Conservation (phyloP, 2,888 invertebrate species). For the Nomada flava region DNA sequence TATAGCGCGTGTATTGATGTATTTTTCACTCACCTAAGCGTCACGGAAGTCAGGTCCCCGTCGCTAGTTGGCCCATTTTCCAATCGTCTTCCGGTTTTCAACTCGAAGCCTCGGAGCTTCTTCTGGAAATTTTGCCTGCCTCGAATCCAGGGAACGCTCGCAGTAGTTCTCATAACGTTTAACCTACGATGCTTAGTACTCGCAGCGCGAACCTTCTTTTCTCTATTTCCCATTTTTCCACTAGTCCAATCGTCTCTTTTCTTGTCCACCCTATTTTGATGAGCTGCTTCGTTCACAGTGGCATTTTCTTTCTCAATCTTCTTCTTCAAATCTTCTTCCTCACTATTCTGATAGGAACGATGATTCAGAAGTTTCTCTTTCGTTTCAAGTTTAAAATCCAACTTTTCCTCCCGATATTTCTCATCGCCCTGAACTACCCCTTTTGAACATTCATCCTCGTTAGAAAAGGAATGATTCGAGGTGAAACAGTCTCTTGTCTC, state of each 20-base stretch:
- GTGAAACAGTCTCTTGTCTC: neutral
- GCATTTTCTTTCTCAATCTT: too few species aligned
- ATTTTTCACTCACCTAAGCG: constrained; percentile 44
- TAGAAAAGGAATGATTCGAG: neutral
- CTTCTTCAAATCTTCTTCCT: too few species aligned
- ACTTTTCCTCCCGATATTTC: neutral
- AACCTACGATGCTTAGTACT: constrained; percentile 8
- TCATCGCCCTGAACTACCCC: neutral
- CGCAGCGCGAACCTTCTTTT: neutral
- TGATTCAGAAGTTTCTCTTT: neutral
- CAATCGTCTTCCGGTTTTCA: neutral
- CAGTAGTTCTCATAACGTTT: neutral
- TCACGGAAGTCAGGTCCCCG: neutral
- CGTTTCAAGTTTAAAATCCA: neutral
- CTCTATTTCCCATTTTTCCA: neutral
- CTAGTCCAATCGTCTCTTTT: neutral
- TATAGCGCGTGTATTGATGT: too few species aligned
- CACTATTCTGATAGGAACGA: neutral
- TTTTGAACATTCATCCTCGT: neutral
- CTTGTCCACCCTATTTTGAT: neutral
- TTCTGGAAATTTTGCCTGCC: constrained; percentile 21
- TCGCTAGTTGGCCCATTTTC: neutral
- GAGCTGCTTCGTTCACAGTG: neutral
- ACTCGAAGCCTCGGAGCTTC: constrained; percentile 14
- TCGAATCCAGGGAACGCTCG: constrained; percentile 41